These are phyloP conservation scores for Tachycineta bicolor DNA, from an alignment of 2,113 vertebrate genomes.

Conservation along the genomic window DNA sequence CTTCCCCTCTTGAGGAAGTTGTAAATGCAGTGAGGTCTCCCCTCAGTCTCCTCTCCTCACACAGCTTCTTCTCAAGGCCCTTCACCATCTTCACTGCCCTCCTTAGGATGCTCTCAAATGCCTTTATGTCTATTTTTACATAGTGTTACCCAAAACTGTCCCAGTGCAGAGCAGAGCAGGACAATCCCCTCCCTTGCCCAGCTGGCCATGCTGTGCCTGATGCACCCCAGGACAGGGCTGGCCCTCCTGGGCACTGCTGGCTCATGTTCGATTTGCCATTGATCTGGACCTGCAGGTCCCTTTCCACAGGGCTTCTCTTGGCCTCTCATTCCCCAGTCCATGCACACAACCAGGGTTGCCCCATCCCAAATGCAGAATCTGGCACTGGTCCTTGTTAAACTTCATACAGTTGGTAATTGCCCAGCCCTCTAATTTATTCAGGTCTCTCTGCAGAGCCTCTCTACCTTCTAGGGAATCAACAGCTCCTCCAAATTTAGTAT, in stretches of 20 bases:
- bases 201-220: not conserved
- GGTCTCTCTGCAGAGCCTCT: not conserved
- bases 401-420: not conserved
- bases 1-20: not conserved
- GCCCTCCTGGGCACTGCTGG: not conserved
- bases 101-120: not conserved
- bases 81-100: not conserved
- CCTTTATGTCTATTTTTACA: not conserved
- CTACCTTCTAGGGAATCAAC: not conserved
- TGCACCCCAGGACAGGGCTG: not conserved
- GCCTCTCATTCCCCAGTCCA: not conserved
- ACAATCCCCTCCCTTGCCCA: not conserved
- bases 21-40: not conserved
- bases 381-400: not conserved
- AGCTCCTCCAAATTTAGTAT: not conserved
- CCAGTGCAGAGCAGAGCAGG: not conserved
- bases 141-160: accelerated
- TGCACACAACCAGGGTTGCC: no score
- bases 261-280: accelerated
- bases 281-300: accelerated
- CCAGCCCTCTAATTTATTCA: not conserved
- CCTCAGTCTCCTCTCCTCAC: not conserved
- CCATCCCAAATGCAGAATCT: not conserved
- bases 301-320: not conserved
- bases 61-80: not conserved